These are phyloP conservation scores for Tribolium madens DNA, from an alignment of 1,140 invertebrate species.

Conservation along the genomic window DNA sequence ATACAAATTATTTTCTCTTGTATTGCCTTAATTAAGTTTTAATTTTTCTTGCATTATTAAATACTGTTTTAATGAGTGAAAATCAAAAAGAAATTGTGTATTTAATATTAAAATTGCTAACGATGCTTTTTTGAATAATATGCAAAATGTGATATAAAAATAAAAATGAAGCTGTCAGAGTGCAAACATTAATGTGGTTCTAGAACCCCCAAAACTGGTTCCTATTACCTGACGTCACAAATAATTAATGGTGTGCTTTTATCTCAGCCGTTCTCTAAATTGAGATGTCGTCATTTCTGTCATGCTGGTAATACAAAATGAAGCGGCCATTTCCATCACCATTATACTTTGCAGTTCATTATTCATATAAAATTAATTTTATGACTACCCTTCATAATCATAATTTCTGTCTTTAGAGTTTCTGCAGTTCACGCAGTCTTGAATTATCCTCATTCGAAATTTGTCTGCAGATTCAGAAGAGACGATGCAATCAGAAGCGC, in stretches of 20 bases:
- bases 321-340: constrained; percentile 54
- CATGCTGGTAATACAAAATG: constrained; percentile 53
- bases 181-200: constrained; percentile 50
- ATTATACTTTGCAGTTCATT: constrained; percentile 56
- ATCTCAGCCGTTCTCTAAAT: constrained; percentile 55
- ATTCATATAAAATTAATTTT: constrained; percentile 55
- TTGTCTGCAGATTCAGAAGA: constrained; percentile 6
- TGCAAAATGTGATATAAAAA: too few relatives aligned
- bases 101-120: neutral
- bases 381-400: constrained; percentile 49
- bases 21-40: constrained; percentile 35
- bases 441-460: neutral
- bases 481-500: neutral
- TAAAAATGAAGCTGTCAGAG: constrained; percentile 28
- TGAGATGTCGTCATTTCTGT: constrained; percentile 57
- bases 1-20: constrained; percentile 15
- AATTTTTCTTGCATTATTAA: constrained; percentile 9
- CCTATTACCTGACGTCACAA: constrained; percentile 54
- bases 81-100: neutral
- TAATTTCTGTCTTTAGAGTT: constrained; percentile 16
- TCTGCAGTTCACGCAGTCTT: constrained; percentile 7
- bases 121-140: neutral
- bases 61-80: neutral
- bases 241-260: constrained; percentile 55
- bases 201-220: constrained; percentile 15